Evolutionary conservation across 2,888 invertebrate genomes (phyloP).

Genomic region (Junonia oenone): DNA sequence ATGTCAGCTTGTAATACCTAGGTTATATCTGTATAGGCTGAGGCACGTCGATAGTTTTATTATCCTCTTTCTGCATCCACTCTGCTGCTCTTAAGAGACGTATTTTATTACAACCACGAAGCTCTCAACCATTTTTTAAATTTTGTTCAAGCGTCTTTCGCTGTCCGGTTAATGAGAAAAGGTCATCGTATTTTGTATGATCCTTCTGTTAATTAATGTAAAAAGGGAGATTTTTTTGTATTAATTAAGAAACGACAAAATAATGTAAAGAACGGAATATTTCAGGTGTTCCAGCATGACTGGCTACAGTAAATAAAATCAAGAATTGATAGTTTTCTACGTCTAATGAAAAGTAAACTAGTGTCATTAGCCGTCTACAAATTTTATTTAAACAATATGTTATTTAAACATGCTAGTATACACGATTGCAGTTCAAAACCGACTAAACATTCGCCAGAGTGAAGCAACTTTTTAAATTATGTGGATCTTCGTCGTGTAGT

Average conservation of each 20-base stretch:
- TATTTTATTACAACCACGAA: conserved; percentile 13
- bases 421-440: no score
- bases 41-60: neutral
- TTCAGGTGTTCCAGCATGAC: no score
- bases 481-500: neutral
- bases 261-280: no score
- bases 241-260: no score
- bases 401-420: no score
- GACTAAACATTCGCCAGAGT: no score
- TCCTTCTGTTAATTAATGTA: neutral
- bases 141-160: neutral
- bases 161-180: conserved; percentile 3
- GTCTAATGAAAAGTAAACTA: no score
- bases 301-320: no score
- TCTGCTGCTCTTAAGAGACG: conserved; percentile 1
- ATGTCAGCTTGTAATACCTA: neutral
- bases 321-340: no score
- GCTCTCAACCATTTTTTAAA: conserved; percentile 1
- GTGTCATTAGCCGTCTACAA: no score
- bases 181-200: neutral
- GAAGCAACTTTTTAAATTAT: neutral
- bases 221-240: no score
- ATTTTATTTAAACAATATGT: no score
- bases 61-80: neutral
- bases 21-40: neutral